A percentile compares a stretch with the other conserved stretches of the same genome.
These are phyloP conservation scores for Eurystomus gularis DNA, from an alignment of 2,113 vertebrate genomes.

Conservation along the genomic window DNA sequence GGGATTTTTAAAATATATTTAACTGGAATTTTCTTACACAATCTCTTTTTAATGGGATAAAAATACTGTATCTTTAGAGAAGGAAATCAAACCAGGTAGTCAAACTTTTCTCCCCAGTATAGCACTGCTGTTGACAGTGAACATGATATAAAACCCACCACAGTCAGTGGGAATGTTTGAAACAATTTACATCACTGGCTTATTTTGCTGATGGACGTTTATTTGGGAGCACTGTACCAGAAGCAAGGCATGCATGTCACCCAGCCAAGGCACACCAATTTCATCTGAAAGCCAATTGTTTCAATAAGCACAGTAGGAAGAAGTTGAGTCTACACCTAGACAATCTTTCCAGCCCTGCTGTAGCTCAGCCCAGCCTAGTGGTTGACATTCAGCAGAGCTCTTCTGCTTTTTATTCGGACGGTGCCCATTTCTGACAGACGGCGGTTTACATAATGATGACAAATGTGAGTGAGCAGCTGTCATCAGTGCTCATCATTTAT, in stretches of 20 bases:
- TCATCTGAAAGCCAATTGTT: background rate
- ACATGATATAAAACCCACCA: background rate
- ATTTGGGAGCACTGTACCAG: background rate
- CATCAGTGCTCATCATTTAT: constrained; percentile 23
- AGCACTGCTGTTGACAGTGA: background rate
- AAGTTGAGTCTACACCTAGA: background rate
- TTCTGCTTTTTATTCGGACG: background rate
- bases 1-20: background rate
- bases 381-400: background rate
- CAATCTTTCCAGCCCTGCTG: background rate
- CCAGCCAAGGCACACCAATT: background rate
- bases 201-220: background rate
- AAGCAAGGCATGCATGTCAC: background rate
- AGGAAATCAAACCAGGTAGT: background rate
- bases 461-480: constrained; percentile 60
- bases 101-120: background rate
- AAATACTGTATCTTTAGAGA: background rate
- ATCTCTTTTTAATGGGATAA: background rate
- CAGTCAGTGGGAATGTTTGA: background rate
- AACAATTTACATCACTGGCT: background rate
- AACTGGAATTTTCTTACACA: background rate
- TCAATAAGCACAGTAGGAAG: background rate
- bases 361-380: background rate
- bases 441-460: constrained; percentile 52
- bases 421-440: constrained; percentile 21